Conservation (phyloP, 2,113 vertebrate genomes). For the Litocranius walleri region DNA sequence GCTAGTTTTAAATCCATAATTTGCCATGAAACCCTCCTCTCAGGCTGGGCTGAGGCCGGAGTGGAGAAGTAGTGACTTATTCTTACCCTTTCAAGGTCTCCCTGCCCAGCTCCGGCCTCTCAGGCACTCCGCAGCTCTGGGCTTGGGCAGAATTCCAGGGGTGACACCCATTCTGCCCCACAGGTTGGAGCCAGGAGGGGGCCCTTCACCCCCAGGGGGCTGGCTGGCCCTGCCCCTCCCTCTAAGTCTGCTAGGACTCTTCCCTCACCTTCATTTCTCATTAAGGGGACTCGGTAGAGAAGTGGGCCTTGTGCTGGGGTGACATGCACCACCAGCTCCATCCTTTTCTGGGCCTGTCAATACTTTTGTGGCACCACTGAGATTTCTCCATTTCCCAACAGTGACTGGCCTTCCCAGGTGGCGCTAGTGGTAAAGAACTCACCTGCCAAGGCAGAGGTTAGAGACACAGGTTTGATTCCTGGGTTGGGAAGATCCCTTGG, state of each 20-base stretch:
- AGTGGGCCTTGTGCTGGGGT: constrained; percentile 74
- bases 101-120: neutral
- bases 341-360: constrained; percentile 49
- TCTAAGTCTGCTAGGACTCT: neutral
- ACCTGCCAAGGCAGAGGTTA: neutral
- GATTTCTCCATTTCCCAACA: neutral
- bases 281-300: constrained; percentile 77
- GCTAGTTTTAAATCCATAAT: constrained; percentile 80
- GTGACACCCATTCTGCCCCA: rapidly evolving
- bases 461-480: neutral
- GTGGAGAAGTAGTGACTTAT: constrained; percentile 11
- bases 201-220: rapidly evolving
- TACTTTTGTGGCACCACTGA: constrained; percentile 47
- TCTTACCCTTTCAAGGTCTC: constrained; percentile 36
- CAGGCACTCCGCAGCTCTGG: neutral
- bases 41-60: constrained; percentile 55
- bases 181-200: neutral
- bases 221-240: rapidly evolving
- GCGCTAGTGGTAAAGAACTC: neutral
- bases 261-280: constrained; percentile 81
- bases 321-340: constrained; percentile 49
- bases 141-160: neutral
- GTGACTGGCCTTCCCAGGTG: neutral
- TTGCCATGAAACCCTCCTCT: constrained; percentile 77
- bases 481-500: neutral